These are phyloP conservation scores for Poecilia picta DNA, from an alignment of 2,797 vertebrate genomes.

Conservation along the genomic window DNA sequence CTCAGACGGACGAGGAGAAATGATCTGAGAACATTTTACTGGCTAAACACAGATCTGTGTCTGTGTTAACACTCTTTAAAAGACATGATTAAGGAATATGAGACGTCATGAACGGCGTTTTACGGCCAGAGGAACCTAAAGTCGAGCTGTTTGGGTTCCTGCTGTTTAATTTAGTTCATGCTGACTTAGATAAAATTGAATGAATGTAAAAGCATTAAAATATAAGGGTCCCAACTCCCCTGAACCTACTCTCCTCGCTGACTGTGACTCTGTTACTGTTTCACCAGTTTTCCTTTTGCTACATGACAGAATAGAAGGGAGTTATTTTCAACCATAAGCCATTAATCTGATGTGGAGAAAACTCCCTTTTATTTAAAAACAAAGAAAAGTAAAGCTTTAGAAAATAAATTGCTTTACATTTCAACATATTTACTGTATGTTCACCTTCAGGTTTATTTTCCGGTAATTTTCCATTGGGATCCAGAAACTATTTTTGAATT, in stretches of 20 bases:
- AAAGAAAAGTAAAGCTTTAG: not conserved
- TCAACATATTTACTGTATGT: not conserved
- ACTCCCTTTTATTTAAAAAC: not conserved
- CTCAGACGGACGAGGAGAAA: not conserved
- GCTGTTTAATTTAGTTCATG: not conserved
- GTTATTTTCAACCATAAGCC: not conserved
- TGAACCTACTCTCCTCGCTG: not conserved
- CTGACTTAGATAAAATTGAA: not conserved
- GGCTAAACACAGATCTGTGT: not conserved
- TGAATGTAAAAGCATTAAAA: constrained; percentile 9
- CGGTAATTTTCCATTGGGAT: too few relatives aligned
- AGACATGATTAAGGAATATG: not conserved
- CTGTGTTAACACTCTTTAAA: not conserved
- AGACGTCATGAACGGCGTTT: not conserved
- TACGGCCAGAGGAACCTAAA: not conserved
- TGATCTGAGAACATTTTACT: not conserved
- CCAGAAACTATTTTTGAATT: too few relatives aligned
- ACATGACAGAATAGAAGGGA: not conserved
- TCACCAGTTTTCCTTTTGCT: not conserved
- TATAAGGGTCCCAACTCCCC: not conserved
- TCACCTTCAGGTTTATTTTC: not conserved
- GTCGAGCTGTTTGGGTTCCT: not conserved
- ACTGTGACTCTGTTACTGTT: not conserved
- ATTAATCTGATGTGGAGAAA: not conserved
- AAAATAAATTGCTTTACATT: not conserved